These are phyloP conservation scores for Melanostoma scalare DNA, from an alignment of 2,888 invertebrate species.

Conservation along the genomic window DNA sequence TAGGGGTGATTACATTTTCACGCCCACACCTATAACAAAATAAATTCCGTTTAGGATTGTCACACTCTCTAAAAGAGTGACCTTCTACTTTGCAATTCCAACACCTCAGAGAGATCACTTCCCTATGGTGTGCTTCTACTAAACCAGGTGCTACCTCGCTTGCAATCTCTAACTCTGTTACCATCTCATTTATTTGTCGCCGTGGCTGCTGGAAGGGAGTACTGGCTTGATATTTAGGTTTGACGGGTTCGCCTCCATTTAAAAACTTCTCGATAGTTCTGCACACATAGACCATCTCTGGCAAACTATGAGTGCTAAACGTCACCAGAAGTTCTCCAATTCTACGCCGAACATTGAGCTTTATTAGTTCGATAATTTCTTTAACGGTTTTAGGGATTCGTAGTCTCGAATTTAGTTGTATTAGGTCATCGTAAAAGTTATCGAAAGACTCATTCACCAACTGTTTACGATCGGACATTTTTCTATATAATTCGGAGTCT, in stretches of 20 bases:
- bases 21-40: conserved; percentile 3
- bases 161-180: not conserved
- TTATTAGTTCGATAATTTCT: not conserved
- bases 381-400: not conserved
- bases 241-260: not conserved
- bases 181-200: not conserved
- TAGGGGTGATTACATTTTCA: not conserved
- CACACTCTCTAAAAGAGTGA: not conserved
- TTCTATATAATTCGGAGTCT: conserved; percentile 3
- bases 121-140: conserved; percentile 9
- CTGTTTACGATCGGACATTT: conserved; percentile 1
- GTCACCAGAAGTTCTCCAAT: not conserved
- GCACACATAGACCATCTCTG: conserved; percentile 9
- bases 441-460: not conserved
- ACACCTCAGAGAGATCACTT: not conserved
- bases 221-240: not conserved
- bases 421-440: not conserved
- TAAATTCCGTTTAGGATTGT: conserved; percentile 11
- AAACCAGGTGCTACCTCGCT: not conserved
- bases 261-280: not conserved
- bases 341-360: not conserved
- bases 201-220: not conserved
- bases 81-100: conserved; percentile 20
- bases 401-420: not conserved
- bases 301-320: not conserved